Base-by-base conservation (phyloP, 2,888 invertebrate species). In the Prosapia bicincta region DNA sequence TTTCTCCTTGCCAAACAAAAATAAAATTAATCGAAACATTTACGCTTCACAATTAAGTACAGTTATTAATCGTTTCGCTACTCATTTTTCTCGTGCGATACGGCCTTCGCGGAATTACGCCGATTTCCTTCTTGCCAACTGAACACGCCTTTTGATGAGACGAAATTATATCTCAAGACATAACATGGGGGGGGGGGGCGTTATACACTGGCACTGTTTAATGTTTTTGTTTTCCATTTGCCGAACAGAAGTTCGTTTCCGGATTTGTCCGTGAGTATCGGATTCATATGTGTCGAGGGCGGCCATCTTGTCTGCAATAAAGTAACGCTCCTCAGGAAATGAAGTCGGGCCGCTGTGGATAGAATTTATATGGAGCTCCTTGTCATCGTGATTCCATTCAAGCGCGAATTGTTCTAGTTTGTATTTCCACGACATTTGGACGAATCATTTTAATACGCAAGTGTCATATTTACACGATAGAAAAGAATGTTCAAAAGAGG, bases 271-370 rank as follows among this genome's bases (percentile, higher is more conserved):
- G 54, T 54, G 54, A 54, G 54, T 3, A 54, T 54, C 13, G 54
- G 54, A 54, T 54, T 54, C 54, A 54, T 54, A 54, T 54, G 54
- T 54, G 54, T 54, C 54, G 54, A 20, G 20, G 54, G 13, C 54
- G 54, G 54, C 54, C 54, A 54, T 54, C 54, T 54, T 54, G 54
- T 54, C 54, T 54, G 54, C 54, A 54, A 54, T 54, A 54, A 54
- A 54, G 54, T 20, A 54, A 20, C 54, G 54, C 20, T 54, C 13
- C 54, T 54, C 54, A 54, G 54, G 54, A 54, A 54, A 54, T 54
- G 54, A 54, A 54, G 54, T 54, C 54, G 54, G 3, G 54, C 54
- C 54, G 20, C n/a, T 54, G 54, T 54, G 54, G 54, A 54, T 54
- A 54, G 54, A n/a, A 54, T 54, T 54, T 54, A 54, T 54, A n/a